Evolutionary conservation across 2,113 vertebrate species (phyloP), one percentile per base, ranked within the genome.

Genomic region (Pundamilia nyererei): DNA sequence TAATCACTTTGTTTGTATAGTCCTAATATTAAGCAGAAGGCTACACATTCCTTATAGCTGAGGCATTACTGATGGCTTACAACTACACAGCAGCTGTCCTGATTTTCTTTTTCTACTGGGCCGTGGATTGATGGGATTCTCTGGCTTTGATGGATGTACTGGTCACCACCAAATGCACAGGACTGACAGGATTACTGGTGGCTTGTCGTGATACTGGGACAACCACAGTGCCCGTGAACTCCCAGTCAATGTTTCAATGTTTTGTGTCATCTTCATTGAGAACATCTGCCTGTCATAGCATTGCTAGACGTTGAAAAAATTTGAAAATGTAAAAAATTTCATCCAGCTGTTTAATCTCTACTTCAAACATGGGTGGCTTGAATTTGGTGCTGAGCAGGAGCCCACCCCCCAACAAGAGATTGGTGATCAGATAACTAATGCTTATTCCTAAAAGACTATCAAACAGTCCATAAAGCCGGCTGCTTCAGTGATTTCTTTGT

Each of bases 131-230:
- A 91, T 82, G 58, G 68, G 85, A 89, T 89, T 85, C 88, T 45
- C 42, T 65, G 84, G 72, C 83, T 87, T 72, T 82, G 65, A 87
- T 84, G 83, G 68, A 56, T 42, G 14, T 80, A 56, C 79, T 89
- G 89, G 79, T 89, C 45, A 26, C 35, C 60, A 38, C 35, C 51
- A 86, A 60, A 80, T 47, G 13, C 29, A 86, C 80, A 80, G 58
- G 51, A 75, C 86, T 77, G 72, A 89, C 80, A 79, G 58, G 90
- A 90, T 89, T 84, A 86, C 45, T 58, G 12, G 33, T 79, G 31
- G 51, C 79, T 51, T 6, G 7, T 75, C 60, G 24, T 82, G 84
- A 85, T 83, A 62, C 45, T 7, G 14, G 81, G 19, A 79, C 72
- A 79, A 77, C 49, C 29, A 21, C 35, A 3, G 24, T 6, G 38